phyloP scores from a whole-genome alignment of 2,113 vertebrate genomes.

The Tympanuchus pallidicinctus region DNA sequence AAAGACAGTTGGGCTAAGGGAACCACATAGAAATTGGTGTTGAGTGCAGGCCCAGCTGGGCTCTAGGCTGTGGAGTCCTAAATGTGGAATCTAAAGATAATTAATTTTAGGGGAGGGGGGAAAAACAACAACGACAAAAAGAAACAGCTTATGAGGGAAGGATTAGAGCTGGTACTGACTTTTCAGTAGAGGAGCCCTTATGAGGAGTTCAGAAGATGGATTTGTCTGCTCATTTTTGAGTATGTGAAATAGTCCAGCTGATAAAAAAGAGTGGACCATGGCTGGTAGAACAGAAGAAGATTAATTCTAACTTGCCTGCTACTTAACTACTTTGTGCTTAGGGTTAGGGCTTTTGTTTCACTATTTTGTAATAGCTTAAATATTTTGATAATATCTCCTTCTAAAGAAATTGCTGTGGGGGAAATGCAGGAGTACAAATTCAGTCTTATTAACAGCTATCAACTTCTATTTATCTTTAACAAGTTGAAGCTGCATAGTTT shows the following conservation, averaged over 20 bases:
- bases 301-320: background rate
- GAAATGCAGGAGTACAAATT: background rate
- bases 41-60: background rate
- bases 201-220: background rate
- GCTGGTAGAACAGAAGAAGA: background rate
- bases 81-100: background rate
- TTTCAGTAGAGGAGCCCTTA: background rate
- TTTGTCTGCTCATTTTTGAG: background rate
- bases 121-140: background rate
- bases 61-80: background rate
- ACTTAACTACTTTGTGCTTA: background rate
- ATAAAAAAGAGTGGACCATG: background rate
- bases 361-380: background rate
- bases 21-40: background rate
- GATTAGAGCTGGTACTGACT: background rate
- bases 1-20: background rate
- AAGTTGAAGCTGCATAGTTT: background rate
- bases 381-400: background rate
- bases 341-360: background rate
- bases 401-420: background rate
- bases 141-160: background rate
- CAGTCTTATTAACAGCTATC: background rate
- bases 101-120: background rate
- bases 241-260: background rate
- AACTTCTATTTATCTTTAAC: background rate